A percentile compares a stretch with the other conserved stretches of the same genome.
Evolutionary conservation across 1,140 invertebrate species (phyloP).

Genomic region (Cheumatopsyche charites): DNA sequence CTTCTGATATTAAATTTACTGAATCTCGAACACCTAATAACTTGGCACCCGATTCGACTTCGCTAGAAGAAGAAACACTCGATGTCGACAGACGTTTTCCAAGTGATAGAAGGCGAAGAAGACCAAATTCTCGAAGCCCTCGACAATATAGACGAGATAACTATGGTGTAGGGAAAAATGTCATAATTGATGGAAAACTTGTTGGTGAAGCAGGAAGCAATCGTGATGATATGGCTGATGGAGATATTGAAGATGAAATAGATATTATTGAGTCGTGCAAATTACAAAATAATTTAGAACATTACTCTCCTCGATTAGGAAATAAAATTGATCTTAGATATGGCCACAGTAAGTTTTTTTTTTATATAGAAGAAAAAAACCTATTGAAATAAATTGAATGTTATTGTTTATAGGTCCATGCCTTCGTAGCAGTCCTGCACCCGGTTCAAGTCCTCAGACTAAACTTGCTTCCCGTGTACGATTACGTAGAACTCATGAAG

Average conservation of each 20-base stretch:
- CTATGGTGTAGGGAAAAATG: slow-evolving; percentile 11
- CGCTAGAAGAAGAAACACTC: slow-evolving; percentile 40
- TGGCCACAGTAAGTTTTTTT: slow-evolving; percentile 14
- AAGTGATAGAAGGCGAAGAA: slow-evolving; percentile 31
- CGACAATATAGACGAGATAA: slow-evolving; percentile 22
- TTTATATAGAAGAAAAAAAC: background rate
- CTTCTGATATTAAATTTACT: background rate
- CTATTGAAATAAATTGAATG: background rate
- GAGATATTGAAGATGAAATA: slow-evolving; percentile 33
- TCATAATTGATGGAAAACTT: background rate
- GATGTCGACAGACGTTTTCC: slow-evolving; percentile 39
- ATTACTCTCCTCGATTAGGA: slow-evolving; percentile 22
- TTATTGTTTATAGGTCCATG: slow-evolving; percentile 17
- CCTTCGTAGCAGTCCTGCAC: slow-evolving; percentile 23
- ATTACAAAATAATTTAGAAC: slow-evolving; percentile 17
- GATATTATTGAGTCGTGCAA: slow-evolving; percentile 15
- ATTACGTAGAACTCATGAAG: slow-evolving; percentile 51
- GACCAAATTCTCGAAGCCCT: slow-evolving; percentile 23
- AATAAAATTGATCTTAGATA: slow-evolving; percentile 18
- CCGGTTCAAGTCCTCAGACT: slow-evolving; percentile 49
- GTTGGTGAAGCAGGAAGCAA: background rate
- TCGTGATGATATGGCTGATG: slow-evolving; percentile 26
- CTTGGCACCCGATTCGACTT: slow-evolving; percentile 31
- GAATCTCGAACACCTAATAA: slow-evolving; percentile 33
- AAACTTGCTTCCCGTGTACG: slow-evolving; percentile 56